phyloP scores from a whole-genome alignment of 2,113 vertebrate species.

The Elgaria multicarinata region DNA sequence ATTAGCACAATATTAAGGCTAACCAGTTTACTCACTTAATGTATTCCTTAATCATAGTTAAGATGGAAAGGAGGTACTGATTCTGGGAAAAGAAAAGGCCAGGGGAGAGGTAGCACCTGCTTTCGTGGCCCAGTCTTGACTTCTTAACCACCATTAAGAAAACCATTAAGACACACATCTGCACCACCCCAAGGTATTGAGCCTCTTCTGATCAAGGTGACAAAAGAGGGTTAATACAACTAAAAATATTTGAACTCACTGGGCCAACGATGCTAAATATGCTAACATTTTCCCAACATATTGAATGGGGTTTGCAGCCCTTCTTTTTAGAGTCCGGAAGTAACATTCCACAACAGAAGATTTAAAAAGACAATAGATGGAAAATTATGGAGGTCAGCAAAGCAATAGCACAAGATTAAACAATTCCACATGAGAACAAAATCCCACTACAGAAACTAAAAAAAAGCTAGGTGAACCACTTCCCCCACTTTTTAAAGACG shows the following conservation, averaged over 20 bases:
- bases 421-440: neutral
- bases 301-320: constrained; percentile 12
- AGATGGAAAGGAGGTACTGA: neutral
- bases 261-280: neutral
- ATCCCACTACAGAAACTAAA: constrained; percentile 20
- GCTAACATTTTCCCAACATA: neutral
- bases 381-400: constrained; percentile 33
- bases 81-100: neutral
- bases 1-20: neutral
- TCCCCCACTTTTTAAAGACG: neutral
- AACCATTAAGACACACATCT: neutral
- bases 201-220: neutral
- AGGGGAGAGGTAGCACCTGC: neutral
- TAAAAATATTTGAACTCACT: neutral
- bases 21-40: neutral
- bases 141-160: neutral
- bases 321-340: neutral
- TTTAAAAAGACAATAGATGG: constrained; percentile 59
- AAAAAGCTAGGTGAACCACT: constrained; percentile 5
- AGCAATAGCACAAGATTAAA: neutral
- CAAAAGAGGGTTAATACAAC: neutral
- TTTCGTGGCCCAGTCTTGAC: neutral
- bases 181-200: neutral
- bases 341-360: constrained; percentile 47
- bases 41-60: neutral